Evolutionary conservation across 2,113 vertebrate species (phyloP).

Genomic region (Choloepus hoffmanni): DNA sequence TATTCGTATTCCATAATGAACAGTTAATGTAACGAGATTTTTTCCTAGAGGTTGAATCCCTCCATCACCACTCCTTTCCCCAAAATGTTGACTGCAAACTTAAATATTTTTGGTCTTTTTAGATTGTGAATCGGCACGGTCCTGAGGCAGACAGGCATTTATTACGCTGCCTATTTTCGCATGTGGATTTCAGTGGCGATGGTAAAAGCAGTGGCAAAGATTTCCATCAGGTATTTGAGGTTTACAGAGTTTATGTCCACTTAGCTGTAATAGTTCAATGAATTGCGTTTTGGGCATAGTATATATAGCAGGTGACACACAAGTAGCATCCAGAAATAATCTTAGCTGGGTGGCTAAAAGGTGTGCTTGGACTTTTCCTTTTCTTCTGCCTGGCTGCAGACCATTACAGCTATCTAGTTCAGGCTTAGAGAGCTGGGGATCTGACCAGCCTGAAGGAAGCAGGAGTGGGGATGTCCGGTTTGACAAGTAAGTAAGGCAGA

Average conservation of each 20-base stretch:
- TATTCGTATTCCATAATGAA: constrained; percentile 16
- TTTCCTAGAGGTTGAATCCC: neutral
- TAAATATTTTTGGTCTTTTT: constrained; percentile 56
- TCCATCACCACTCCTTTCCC: neutral
- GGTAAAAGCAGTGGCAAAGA: constrained; percentile 99
- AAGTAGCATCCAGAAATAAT: constrained; percentile 25
- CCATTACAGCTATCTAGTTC: neutral
- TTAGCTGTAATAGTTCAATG: neutral
- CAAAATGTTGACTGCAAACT: neutral
- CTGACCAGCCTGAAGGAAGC: constrained; percentile 4
- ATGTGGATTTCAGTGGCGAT: constrained; percentile 99
- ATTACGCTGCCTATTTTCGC: constrained; percentile 99
- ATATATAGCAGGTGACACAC: neutral
- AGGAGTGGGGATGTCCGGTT: neutral
- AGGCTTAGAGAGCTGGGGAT: neutral
- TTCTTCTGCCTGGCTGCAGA: neutral
- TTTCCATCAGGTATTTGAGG: constrained; percentile 97
- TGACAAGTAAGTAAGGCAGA: constrained; percentile 4
- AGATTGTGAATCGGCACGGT: constrained; percentile 99
- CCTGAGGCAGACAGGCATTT: constrained; percentile 99
- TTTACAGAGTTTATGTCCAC: neutral
- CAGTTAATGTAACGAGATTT: constrained; percentile 9
- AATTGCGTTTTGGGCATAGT: constrained; percentile 40
- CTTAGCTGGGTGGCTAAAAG: constrained; percentile 2
- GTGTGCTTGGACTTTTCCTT: neutral